These are phyloP conservation scores for Heterocephalus glaber DNA, from an alignment of 2,113 vertebrate species.

Conservation along the genomic window DNA sequence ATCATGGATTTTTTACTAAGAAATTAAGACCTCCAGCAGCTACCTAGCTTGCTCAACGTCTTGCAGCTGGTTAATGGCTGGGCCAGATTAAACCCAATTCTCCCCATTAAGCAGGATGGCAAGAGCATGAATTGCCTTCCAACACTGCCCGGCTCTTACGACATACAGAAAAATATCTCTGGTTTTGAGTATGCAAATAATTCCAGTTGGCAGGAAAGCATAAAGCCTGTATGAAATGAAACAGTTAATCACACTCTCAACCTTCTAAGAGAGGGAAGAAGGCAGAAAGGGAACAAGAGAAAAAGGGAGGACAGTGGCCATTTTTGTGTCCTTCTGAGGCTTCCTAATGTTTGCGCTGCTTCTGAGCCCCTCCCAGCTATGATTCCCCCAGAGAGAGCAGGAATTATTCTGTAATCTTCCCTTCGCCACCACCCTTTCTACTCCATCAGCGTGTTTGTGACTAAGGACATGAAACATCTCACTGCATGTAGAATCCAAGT, in stretches of 20 bases:
- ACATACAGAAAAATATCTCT: not conserved
- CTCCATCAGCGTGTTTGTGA: not conserved
- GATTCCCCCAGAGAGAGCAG: not conserved
- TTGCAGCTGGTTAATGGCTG: not conserved
- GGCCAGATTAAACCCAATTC: not conserved
- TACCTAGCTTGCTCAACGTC: not conserved
- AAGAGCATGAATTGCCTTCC: not conserved
- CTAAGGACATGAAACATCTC: not conserved
- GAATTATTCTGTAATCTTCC: too few species aligned
- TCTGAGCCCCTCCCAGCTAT: not conserved
- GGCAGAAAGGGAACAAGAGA: not conserved
- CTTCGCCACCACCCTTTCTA: not conserved
- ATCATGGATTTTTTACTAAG: not conserved
- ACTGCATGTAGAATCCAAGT: not conserved
- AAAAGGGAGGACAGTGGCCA: not conserved
- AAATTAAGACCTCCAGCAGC: not conserved
- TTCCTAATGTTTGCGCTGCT: not conserved
- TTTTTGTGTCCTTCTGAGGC: not conserved
- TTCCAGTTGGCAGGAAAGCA: not conserved
- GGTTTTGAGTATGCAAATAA: slow-evolving; percentile 1
- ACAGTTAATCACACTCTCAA: not conserved
- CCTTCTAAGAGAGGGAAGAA: not conserved
- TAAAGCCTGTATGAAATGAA: not conserved
- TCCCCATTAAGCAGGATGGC: not conserved
- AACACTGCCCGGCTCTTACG: not conserved